Evolutionary conservation across 2,797 vertebrate species (phyloP), one percentile per base, ranked within the genome.

Genomic region (Phoebastria nigripes): DNA sequence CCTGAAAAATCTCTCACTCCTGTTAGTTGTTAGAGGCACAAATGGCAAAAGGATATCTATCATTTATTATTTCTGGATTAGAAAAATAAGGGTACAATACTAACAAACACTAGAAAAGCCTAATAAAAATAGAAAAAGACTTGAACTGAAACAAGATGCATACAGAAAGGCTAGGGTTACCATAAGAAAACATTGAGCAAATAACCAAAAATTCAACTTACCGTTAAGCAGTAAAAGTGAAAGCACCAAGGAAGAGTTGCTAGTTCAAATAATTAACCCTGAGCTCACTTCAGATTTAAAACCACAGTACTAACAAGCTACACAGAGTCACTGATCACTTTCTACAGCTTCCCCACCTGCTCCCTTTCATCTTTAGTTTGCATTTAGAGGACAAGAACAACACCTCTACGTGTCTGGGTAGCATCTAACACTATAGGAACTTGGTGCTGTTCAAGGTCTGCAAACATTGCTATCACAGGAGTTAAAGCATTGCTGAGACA

Each of bases 381-480:
- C 25, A 8, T 65, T 66, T 11, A 18, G 33, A 80, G 39, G 42
- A 8, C n/a, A 31, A 65, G 37, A 84, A 35, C 13, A 37, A 13
- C 51, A 46, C 33, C 46, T 66, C 82, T 26, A 11, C 10, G 1
- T 1, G 11, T 18, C 28, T 18, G 41, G 29, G 33, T 29, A 18
- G 9, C n/a, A 33, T 4, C 19, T 46, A 24, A 28, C 41, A 6
- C 12, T 19, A 1, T 4, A 19, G 1, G 2, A 33, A 37, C 24
- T 9, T 4, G 3, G 59, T 22, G 67, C 47, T 35, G 84, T 15
- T 41, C 8, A 1, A 33, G 59, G 54, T 28, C 89, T 84, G 26
- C 35, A 26, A 55, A 31, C 54, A 6, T 1, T 37, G 46, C 46
- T 58, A 33, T 18, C 15, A 3, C 4, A 24, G 5, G 58, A 39